Percentiles rank a stretch among this genome's conserved stretches.
Conservation (phyloP, 2,888 invertebrate genomes). For the Acleris literana region DNA sequence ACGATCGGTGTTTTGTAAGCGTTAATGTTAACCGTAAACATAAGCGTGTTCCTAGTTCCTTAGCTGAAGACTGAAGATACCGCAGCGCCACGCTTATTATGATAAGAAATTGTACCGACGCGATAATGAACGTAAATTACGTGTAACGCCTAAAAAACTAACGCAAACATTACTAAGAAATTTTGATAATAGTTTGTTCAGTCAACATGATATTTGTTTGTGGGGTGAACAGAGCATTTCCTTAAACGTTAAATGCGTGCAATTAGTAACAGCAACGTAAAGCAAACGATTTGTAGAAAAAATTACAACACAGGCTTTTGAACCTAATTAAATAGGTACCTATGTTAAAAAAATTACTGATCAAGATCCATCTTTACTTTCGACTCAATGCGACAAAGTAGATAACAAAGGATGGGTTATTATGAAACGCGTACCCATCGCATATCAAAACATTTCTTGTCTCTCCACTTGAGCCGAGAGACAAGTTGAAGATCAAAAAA, state of each 20-base stretch:
- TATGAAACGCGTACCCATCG: constrained; percentile 5
- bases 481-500: constrained; percentile 56
- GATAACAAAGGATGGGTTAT: neutral
- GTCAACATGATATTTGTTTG: no score
- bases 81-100: constrained; percentile 26
- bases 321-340: no score
- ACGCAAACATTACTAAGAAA: constrained; percentile 13
- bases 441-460: constrained; percentile 30
- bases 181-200: neutral
- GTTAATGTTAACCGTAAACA: constrained; percentile 44
- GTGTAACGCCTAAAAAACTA: constrained; percentile 3
- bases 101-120: constrained; percentile 29
- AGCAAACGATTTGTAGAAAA: no score
- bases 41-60: constrained; percentile 20
- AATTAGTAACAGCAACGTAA: neutral
- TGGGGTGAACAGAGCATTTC: no score
- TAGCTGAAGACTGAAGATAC: constrained; percentile 17
- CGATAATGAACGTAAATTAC: constrained; percentile 27
- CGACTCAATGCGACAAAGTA: neutral
- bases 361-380: no score
- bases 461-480: constrained; percentile 48
- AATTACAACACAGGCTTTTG: no score
- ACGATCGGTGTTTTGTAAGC: constrained; percentile 40
- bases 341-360: no score
- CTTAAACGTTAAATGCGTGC: neutral